Conservation (phyloP, 2,113 vertebrate species). For the Corvus hawaiiensis region DNA sequence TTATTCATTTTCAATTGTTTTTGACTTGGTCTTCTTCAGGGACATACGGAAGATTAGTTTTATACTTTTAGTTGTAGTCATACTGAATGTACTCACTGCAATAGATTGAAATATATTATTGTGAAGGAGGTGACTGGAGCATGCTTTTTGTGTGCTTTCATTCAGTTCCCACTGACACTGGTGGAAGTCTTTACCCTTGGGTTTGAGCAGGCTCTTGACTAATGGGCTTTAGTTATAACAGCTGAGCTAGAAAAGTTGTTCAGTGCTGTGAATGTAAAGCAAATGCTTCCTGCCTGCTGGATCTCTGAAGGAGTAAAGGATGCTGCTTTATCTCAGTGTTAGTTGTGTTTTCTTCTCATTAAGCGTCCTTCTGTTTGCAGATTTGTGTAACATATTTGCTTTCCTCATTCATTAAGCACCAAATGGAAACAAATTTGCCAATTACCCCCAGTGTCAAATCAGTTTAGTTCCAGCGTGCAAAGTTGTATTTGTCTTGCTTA, state of each 20-base stretch:
- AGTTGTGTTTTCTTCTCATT: conserved; percentile 2
- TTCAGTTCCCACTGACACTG: background rate
- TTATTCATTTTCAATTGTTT: background rate
- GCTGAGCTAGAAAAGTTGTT: background rate
- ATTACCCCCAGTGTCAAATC: background rate
- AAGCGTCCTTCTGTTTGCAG: background rate
- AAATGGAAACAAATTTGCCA: conserved; percentile 27
- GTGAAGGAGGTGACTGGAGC: background rate
- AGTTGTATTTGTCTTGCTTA: background rate
- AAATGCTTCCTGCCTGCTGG: background rate
- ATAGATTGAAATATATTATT: background rate
- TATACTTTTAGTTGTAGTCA: background rate
- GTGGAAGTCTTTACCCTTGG: background rate
- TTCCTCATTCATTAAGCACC: conserved; percentile 30
- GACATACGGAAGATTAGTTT: background rate
- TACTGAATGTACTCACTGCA: background rate
- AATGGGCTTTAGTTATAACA: background rate
- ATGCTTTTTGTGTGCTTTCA: background rate
- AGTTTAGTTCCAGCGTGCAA: background rate
- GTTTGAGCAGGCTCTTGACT: background rate
- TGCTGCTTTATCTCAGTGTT: background rate
- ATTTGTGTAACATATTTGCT: conserved; percentile 17
- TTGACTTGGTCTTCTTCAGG: background rate
- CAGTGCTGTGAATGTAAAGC: background rate
- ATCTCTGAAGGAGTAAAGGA: background rate